phyloP scores from a whole-genome alignment of 2,888 invertebrate species.

The Serripes groenlandicus region DNA sequence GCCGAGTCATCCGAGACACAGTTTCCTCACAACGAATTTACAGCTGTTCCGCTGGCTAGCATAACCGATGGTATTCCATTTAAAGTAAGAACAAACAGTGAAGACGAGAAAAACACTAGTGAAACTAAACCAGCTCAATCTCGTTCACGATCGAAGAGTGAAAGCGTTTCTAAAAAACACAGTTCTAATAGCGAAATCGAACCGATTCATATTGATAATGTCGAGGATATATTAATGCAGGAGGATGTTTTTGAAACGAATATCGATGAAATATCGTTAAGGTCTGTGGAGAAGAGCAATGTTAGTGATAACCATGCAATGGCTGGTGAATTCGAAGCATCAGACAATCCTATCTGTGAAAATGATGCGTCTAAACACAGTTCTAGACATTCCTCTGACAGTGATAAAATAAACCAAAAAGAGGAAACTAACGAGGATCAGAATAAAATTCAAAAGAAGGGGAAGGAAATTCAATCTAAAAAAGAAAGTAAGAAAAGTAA shows the following conservation, averaged over 20 bases:
- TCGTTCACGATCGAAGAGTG: neutral
- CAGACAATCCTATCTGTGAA: neutral
- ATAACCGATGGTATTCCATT: conserved; percentile 1
- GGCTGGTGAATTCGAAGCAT: neutral
- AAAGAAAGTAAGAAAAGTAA: conserved; percentile 28
- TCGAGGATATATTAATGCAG: conserved; percentile 6
- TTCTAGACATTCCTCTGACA: neutral
- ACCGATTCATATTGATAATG: neutral
- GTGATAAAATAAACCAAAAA: neutral
- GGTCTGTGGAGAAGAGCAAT: neutral
- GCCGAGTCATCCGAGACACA: neutral
- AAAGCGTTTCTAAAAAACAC: neutral
- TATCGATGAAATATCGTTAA: conserved; percentile 6
- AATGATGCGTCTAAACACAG: neutral
- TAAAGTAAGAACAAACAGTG: neutral
- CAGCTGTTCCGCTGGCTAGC: conserved; percentile 17
- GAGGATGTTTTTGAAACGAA: conserved; percentile 31
- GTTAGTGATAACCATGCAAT: neutral
- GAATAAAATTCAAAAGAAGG: neutral
- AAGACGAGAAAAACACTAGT: neutral
- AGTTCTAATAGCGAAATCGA: neutral
- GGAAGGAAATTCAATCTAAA: conserved; percentile 28
- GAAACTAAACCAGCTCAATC: neutral
- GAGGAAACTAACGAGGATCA: neutral
- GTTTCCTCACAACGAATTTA: neutral